These are phyloP conservation scores for Embidobia sp. DNA, from an alignment of 2,888 invertebrate genomes.

Conservation along the genomic window DNA sequence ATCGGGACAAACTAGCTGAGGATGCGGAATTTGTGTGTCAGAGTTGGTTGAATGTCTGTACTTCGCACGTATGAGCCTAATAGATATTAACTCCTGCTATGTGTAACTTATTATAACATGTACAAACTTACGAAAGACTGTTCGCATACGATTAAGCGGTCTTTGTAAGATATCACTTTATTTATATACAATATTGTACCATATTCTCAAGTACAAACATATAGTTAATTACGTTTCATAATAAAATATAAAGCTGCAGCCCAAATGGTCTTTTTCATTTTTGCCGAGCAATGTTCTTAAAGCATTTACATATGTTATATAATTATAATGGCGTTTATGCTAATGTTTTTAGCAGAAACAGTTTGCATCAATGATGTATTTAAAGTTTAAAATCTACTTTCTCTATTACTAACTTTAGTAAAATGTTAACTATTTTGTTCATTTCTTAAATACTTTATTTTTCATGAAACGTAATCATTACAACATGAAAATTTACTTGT, in stretches of 20 bases:
- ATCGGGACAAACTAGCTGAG: constrained; percentile 64
- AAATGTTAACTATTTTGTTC: no score
- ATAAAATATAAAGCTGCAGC: constrained; percentile 74
- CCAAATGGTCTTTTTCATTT: no score
- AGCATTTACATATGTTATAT: no score
- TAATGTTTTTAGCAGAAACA: no score
- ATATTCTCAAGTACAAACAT: constrained; percentile 79
- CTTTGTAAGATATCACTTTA: constrained; percentile 79
- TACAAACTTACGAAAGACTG: constrained; percentile 78
- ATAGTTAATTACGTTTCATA: constrained; percentile 79
- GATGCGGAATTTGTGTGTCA: constrained; percentile 73
- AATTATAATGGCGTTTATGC: no score
- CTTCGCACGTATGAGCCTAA: constrained; percentile 74
- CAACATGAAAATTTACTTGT: no score
- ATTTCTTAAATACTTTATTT: no score
- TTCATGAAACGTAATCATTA: no score
- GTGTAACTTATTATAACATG: constrained; percentile 78
- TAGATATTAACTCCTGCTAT: constrained; percentile 75
- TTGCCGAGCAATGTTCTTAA: no score
- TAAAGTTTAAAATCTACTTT: no score
- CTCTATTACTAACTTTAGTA: no score
- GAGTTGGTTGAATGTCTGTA: constrained; percentile 72
- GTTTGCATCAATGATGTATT: no score
- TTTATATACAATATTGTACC: constrained; percentile 79
- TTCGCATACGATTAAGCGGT: constrained; percentile 75